These are phyloP conservation scores for Peromyscus californicus DNA, from an alignment of 2,113 vertebrate species.

Conservation along the genomic window DNA sequence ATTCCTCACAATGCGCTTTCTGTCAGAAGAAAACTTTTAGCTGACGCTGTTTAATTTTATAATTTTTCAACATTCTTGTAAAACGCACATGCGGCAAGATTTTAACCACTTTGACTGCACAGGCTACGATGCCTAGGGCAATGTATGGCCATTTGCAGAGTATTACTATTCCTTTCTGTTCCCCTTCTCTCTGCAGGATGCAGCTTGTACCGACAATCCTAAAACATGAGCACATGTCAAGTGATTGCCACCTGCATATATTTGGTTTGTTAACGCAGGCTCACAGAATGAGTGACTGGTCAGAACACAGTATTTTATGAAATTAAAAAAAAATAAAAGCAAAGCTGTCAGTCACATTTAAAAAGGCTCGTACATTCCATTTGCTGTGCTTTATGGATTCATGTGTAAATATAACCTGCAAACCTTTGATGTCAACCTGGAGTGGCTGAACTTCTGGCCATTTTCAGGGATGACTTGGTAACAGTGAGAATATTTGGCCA, in stretches of 20 bases:
- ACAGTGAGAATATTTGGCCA: neutral
- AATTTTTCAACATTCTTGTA: neutral
- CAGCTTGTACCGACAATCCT: neutral
- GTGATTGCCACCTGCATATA: neutral
- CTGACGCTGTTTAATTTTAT: conserved; percentile 10
- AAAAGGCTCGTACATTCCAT: neutral
- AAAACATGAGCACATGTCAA: neutral
- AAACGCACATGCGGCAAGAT: neutral
- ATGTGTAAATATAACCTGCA: neutral
- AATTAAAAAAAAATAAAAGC: neutral
- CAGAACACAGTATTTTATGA: neutral
- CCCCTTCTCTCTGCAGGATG: neutral
- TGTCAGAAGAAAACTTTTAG: neutral
- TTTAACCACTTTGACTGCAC: neutral
- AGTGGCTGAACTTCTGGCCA: conserved; percentile 6
- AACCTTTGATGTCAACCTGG: neutral
- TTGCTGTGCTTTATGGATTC: neutral
- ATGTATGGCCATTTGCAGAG: neutral
- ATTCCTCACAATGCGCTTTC: neutral
- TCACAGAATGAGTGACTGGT: neutral
- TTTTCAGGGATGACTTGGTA: neutral
- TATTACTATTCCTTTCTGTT: neutral
- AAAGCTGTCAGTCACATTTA: neutral
- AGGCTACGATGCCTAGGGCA: neutral
- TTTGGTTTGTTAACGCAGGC: neutral